Percentiles rank a stretch among this genome's conserved stretches.
Evolutionary conservation across 2,797 vertebrate species (phyloP).

Genomic region (Squalus acanthias): DNA sequence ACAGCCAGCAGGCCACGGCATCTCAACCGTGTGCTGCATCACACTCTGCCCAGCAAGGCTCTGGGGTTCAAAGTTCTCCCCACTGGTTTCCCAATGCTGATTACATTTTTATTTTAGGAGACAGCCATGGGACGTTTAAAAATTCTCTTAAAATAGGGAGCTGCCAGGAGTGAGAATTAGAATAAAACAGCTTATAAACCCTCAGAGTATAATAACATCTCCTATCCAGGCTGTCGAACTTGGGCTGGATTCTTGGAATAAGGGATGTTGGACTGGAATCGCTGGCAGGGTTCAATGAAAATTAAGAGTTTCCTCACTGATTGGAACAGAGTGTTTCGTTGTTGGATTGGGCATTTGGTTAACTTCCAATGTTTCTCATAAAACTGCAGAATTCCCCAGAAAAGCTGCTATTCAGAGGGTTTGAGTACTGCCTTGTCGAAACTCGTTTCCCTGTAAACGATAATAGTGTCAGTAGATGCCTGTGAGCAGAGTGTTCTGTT

Average conservation of each 20-base stretch:
- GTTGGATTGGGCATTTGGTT: background rate
- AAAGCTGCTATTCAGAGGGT: background rate
- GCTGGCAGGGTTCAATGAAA: background rate
- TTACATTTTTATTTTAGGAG: background rate
- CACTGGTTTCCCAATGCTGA: background rate
- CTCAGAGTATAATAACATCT: background rate
- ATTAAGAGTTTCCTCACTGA: background rate
- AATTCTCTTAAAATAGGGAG: background rate
- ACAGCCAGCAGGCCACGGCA: background rate
- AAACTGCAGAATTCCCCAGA: background rate
- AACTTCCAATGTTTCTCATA: background rate
- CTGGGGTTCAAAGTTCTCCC: background rate
- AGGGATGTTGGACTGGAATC: background rate
- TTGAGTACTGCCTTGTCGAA: background rate
- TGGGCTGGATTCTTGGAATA: background rate
- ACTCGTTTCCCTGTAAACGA: background rate
- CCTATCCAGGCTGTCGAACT: background rate
- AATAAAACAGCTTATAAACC: background rate
- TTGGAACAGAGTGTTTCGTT: background rate
- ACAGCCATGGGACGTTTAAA: background rate
- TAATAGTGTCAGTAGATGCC: background rate
- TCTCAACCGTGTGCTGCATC: background rate
- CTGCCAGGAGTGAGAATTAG: background rate
- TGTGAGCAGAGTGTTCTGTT: background rate
- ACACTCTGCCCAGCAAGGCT: background rate